phyloP scores from a whole-genome alignment of 2,888 invertebrate genomes.

The Lumbricus terrestris region DNA sequence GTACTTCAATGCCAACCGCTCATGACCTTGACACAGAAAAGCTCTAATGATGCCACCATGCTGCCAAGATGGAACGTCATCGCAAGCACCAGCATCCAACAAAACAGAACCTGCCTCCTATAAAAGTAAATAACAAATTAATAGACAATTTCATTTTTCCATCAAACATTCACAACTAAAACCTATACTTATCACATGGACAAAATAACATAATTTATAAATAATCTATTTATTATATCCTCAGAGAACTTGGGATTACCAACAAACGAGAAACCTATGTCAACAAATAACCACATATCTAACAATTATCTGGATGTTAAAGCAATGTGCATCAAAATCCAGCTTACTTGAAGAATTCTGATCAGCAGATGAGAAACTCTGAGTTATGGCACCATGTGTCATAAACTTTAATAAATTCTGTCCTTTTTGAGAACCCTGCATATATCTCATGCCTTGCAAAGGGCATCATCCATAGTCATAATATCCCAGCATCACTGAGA shows the following conservation, averaged over 20 bases:
- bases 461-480: not conserved
- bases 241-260: not conserved
- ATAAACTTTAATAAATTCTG: not conserved
- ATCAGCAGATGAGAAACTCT: not conserved
- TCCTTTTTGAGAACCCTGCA: not conserved
- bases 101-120: slow-evolving; percentile 70
- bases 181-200: not conserved
- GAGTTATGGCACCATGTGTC: not conserved
- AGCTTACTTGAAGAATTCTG: not conserved
- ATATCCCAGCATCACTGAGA: not conserved
- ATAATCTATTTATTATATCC: not conserved
- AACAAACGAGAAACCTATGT: not conserved
- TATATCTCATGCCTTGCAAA: not conserved
- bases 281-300: not conserved
- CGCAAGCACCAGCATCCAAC: slow-evolving; percentile 67
- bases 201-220: not conserved
- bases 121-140: not conserved
- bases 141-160: not conserved
- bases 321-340: not conserved
- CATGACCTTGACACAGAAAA: slow-evolving; percentile 68
- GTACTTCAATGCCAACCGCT: slow-evolving; percentile 72
- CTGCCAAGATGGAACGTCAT: slow-evolving; percentile 72
- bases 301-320: not conserved
- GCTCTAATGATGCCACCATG: slow-evolving; percentile 71
- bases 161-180: not conserved